These are phyloP conservation scores for Phalacrocorax brasilianus DNA, from an alignment of 2,113 vertebrate species.

Conservation along the genomic window DNA sequence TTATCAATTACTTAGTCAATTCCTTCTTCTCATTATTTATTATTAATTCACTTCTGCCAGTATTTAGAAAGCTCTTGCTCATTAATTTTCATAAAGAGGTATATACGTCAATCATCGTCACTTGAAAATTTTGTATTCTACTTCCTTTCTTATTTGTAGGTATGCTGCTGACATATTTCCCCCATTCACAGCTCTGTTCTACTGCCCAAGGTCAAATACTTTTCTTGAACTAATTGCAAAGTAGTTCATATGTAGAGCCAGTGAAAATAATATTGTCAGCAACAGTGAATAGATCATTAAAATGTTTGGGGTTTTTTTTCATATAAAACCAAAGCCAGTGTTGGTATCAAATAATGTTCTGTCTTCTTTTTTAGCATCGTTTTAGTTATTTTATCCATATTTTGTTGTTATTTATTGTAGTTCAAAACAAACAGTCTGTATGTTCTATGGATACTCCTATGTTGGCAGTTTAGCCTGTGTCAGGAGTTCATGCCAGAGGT, in stretches of 20 bases:
- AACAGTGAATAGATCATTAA: background rate
- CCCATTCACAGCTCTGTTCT: background rate
- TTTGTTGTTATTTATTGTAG: background rate
- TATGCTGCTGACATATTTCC: background rate
- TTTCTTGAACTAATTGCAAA: constrained; percentile 16
- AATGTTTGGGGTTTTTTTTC: background rate
- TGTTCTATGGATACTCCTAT: background rate
- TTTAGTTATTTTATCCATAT: background rate
- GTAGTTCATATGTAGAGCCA: background rate
- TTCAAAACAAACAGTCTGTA: background rate
- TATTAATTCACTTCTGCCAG: background rate
- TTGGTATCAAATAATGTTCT: background rate
- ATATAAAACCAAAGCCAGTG: background rate
- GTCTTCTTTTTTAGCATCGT: background rate
- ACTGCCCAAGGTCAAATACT: background rate
- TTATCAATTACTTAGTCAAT: background rate
- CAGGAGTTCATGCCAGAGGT: background rate
- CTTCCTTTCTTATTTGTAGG: constrained; percentile 24
- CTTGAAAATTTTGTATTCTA: background rate
- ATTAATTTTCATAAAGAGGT: background rate
- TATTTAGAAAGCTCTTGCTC: background rate
- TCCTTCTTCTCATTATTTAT: background rate
- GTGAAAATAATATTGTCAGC: background rate
- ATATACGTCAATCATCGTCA: background rate
- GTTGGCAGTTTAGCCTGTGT: background rate